These are phyloP conservation scores for Novumbra hubbsi DNA, from an alignment of 2,797 vertebrate genomes.

Conservation along the genomic window DNA sequence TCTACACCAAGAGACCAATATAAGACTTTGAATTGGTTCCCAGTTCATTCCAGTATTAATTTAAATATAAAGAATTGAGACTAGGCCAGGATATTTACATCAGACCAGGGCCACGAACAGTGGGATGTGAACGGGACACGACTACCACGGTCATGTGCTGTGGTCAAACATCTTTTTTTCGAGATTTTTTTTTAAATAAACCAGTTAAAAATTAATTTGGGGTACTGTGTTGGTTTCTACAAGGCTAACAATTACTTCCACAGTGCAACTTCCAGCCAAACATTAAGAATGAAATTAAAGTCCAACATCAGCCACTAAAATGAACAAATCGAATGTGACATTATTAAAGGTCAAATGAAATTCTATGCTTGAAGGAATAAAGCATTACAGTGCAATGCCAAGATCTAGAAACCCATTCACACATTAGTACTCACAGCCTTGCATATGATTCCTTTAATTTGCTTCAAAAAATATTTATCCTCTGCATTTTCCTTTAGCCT, in stretches of 20 bases:
- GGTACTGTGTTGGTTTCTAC: not conserved
- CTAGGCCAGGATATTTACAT: not conserved
- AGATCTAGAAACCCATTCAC: not conserved
- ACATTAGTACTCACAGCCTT: not conserved
- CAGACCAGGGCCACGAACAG: not conserved
- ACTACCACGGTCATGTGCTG: not conserved
- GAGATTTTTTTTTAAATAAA: not conserved
- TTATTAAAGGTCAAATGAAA: slow-evolving; percentile 15
- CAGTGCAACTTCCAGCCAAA: not conserved
- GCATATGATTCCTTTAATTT: not conserved
- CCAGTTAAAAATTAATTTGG: not conserved
- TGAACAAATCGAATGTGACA: slow-evolving; percentile 10
- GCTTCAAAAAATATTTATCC: not conserved
- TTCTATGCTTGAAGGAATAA: not conserved
- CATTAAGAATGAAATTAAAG: not conserved
- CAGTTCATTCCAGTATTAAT: not conserved
- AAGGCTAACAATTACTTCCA: slow-evolving; percentile 5
- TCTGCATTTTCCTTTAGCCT: not conserved
- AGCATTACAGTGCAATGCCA: not conserved
- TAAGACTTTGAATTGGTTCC: no score
- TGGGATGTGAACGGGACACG: not conserved
- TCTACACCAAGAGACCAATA: no score
- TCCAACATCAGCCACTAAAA: not conserved
- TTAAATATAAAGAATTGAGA: not conserved
- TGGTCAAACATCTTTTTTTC: not conserved